Base-by-base conservation (phyloP, 2,888 invertebrate genomes). In the Acanthococcus lagerstroemiae region DNA sequence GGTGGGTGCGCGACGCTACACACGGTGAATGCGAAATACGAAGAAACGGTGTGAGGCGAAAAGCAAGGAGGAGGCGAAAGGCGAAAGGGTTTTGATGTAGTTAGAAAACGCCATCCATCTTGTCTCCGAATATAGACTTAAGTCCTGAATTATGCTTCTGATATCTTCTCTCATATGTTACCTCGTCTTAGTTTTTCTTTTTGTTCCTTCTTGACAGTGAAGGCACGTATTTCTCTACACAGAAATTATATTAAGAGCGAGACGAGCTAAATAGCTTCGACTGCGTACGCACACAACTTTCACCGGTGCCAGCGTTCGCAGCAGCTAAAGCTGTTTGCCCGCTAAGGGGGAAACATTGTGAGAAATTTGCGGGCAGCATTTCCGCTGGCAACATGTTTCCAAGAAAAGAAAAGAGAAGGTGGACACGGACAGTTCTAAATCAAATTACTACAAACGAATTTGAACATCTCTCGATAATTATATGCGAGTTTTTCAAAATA, bases 211-310 rank as follows among this genome's bases (percentile, higher is more conserved):
- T 63, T 63, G 63, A 52, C 52, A 63, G 63, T 63, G 30, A 63
- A 63, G 37, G 54, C 63, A 63, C 63, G 63, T 63, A 63, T 30
- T 52, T 50, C 44, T 54, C 52, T 63, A 63, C 63, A 63, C 63
- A 63, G 63, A 63, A 63, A 63, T 63, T 63, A 63, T 63, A 63
- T 63, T 63, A 63, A 63, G 63, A 54, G 54, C 17, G 37, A 63
- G 63, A 52, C 30, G 63, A 30, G 63, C 30, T 37, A 52, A 63
- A 63, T 63, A 63, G 25, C 52, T 30, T 63, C 63, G 54, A 26
- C 22, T 52, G 24, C 24, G n/a, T 37, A 37, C 37, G 37, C n/a
- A 37, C 37, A n/a, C 37, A 37, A 15, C n/a, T n/a, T n/a, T n/a
- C n/a, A n/a, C n/a, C n/a, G 12, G 37, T 9, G 37, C n/a, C n/a